A percentile compares a stretch with the other conserved stretches of the same genome.
Conservation (phyloP, 2,113 vertebrate species). For the Hypomesus transpacificus region DNA sequence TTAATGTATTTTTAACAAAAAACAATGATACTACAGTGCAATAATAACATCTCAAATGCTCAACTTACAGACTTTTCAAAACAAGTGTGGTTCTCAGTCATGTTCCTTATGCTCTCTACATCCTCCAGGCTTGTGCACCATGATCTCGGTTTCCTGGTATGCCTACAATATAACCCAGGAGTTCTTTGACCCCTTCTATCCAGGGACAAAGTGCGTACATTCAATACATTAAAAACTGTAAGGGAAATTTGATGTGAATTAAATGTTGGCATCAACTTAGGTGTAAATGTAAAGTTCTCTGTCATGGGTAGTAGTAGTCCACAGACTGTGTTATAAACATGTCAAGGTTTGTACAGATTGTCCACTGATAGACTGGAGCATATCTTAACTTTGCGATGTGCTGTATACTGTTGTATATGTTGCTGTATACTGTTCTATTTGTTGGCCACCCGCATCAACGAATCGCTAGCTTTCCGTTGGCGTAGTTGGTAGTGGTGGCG, state of each 20-base stretch:
- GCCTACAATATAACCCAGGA: conserved; percentile 80
- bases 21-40: no score
- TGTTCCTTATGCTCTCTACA: background rate
- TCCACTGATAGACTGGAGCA: no score
- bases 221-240: background rate
- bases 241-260: background rate
- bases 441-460: no score
- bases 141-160: conserved; percentile 85
- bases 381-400: no score
- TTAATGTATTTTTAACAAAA: no score
- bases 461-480: no score
- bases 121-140: conserved; percentile 74
- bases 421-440: background rate
- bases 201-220: conserved; percentile 80
- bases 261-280: background rate
- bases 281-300: no score
- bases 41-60: background rate
- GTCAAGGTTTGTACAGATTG: no score
- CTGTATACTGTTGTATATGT: background rate
- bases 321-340: no score
- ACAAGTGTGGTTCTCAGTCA: background rate
- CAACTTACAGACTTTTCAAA: background rate
- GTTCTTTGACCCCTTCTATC: conserved; percentile 80
- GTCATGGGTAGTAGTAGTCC: no score
- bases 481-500: no score